These are phyloP conservation scores for Cisticola juncidis DNA, from an alignment of 2,113 vertebrate species.

Conservation along the genomic window DNA sequence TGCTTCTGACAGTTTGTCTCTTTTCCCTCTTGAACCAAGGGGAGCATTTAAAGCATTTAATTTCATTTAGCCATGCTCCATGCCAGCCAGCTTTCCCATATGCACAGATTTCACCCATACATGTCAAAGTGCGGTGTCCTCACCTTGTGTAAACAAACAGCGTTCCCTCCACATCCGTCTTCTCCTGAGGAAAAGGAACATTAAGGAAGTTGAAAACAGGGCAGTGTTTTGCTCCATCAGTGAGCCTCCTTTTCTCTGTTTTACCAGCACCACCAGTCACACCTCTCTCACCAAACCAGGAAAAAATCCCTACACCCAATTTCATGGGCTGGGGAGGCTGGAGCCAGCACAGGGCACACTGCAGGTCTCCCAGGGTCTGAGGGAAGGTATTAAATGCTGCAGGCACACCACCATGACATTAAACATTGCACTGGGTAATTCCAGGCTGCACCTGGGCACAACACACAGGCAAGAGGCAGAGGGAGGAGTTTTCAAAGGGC, in stretches of 20 bases:
- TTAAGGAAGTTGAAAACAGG: background rate
- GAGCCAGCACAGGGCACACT: background rate
- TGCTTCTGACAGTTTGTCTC: background rate
- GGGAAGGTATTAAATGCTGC: background rate
- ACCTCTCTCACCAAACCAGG: background rate
- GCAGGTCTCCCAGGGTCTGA: background rate
- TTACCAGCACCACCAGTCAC: background rate
- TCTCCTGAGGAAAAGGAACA: conserved; percentile 82
- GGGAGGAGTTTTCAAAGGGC: background rate
- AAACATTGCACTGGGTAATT: background rate
- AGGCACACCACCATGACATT: fast-evolving
- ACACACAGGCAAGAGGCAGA: background rate
- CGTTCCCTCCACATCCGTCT: conserved; percentile 95
- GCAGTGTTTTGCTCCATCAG: background rate
- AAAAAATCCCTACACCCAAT: background rate
- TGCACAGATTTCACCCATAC: background rate
- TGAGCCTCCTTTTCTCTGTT: background rate
- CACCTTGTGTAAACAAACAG: conserved; percentile 96
- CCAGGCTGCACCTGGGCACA: background rate
- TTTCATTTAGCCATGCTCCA: background rate
- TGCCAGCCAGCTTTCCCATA: background rate
- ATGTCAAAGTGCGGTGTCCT: background rate
- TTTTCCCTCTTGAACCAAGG: background rate
- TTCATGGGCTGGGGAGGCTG: background rate
- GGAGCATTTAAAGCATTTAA: background rate